Evolutionary conservation across 2,797 vertebrate species (phyloP), one percentile per base, ranked within the genome.

Genomic region (Uromys caudimaculatus): DNA sequence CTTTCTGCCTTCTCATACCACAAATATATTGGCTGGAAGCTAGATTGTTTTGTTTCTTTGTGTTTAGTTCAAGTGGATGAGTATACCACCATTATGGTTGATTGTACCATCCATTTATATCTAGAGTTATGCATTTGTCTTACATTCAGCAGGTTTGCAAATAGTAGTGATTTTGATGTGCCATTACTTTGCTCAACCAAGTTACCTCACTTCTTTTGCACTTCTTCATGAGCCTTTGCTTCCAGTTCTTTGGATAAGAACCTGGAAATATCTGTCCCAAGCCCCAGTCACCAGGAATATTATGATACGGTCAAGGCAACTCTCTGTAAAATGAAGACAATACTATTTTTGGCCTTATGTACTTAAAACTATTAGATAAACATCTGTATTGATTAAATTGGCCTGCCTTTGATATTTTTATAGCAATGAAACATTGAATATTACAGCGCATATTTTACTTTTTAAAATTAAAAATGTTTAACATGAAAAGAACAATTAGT

Each of bases 1-100:
- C 41, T 85, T 54, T 38, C 23, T 86, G 50, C 38, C 24, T 90
- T 87, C 69, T 83, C 38, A 81, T 60, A 75, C 8, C 11, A 77
- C 50, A 47, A 92, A n/a, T 52, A 21, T 89, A 79, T 93, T 85
- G 71, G 3, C 38, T 41, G 29, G 52, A 91, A 91, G 12, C 58
- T 89, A 27, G 11, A 38, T 60, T 81, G 75, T 75, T 75, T n/a
- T 23, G 11, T 73, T 32, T 16, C 0, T 12, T 35, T 87, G 10
- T 82, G 44, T 62, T 24, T 52, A 77, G 32, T 19, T 56, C 19
- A 50, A 32, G 86, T 29, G 17, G 14, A 32, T 75, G 44, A 62
- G 44, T 24, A 5, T 4, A 24, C n/a, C 4, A 1, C 32, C 9
- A n/a, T 81, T 21, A 21, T 7, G 8, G 17, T 83, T 41, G 54